These are phyloP conservation scores for Epinephelus cyanopodus DNA, from an alignment of 2,113 vertebrate species.

Conservation along the genomic window DNA sequence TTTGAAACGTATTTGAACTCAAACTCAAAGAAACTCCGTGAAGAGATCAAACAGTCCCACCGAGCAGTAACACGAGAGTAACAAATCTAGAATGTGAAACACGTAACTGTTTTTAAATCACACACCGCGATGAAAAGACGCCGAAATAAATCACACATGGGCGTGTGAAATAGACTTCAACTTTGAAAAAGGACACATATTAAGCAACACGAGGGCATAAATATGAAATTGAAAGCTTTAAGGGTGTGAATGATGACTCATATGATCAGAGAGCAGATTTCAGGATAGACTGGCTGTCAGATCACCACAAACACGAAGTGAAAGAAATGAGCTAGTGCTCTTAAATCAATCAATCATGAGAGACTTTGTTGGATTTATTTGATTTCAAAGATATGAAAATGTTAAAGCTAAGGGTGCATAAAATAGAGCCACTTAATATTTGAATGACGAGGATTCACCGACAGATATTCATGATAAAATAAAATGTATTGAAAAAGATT, in stretches of 20 bases:
- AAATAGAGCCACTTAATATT: neutral
- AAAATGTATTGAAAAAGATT: neutral
- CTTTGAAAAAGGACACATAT: neutral
- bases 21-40: conserved; percentile 55
- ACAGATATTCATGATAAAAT: neutral
- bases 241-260: conserved; percentile 13
- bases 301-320: neutral
- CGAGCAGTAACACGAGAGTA: neutral
- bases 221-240: conserved; percentile 3
- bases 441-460: neutral
- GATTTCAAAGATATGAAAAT: too few relatives aligned
- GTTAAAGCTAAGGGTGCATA: neutral
- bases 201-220: neutral
- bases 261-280: conserved; percentile 10
- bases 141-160: neutral
- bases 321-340: neutral
- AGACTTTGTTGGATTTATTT: neutral
- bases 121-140: neutral
- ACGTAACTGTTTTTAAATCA: neutral
- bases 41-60: conserved; percentile 49
- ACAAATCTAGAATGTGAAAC: conserved; percentile 32
- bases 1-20: conserved; percentile 66
- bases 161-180: neutral
- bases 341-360: neutral
- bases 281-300: neutral